phyloP scores from a whole-genome alignment of 2,113 vertebrate species.

The Calidris pugnax region DNA sequence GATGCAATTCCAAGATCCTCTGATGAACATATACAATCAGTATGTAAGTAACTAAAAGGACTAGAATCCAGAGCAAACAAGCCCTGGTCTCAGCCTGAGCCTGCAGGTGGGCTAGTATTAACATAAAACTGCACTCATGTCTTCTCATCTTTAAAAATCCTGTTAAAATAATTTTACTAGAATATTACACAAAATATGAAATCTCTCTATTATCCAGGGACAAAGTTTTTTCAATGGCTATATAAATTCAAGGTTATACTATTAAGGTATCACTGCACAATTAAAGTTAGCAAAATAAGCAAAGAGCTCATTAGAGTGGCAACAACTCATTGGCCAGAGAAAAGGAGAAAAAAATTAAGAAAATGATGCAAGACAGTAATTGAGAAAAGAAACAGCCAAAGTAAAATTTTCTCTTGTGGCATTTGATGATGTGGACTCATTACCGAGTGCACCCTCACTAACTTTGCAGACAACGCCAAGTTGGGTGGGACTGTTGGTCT shows the following conservation, averaged over 20 bases:
- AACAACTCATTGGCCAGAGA: background rate
- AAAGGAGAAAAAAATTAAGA: background rate
- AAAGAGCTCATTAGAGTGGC: background rate
- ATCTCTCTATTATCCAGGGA: background rate
- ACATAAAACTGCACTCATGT: background rate
- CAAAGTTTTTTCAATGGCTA: background rate
- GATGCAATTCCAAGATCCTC: background rate
- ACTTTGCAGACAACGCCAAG: background rate
- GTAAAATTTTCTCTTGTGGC: background rate
- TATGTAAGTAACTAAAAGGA: background rate
- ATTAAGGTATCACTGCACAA: background rate
- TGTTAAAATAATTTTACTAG: background rate
- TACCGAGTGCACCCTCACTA: background rate
- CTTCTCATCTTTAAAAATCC: background rate
- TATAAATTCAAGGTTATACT: background rate
- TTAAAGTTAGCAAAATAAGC: background rate
- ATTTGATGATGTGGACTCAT: background rate
- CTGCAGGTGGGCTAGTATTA: background rate
- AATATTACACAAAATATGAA: background rate
- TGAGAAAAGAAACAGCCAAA: background rate
- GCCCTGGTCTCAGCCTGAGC: background rate
- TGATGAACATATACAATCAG: background rate
- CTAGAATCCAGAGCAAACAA: background rate
- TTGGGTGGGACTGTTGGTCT: rapidly evolving
- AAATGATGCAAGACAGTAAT: background rate